A percentile compares a stretch with the other conserved stretches of the same genome.
These are phyloP conservation scores for Branchipolynoe longqiensis DNA, from an alignment of 2,888 invertebrate genomes.

Conservation along the genomic window DNA sequence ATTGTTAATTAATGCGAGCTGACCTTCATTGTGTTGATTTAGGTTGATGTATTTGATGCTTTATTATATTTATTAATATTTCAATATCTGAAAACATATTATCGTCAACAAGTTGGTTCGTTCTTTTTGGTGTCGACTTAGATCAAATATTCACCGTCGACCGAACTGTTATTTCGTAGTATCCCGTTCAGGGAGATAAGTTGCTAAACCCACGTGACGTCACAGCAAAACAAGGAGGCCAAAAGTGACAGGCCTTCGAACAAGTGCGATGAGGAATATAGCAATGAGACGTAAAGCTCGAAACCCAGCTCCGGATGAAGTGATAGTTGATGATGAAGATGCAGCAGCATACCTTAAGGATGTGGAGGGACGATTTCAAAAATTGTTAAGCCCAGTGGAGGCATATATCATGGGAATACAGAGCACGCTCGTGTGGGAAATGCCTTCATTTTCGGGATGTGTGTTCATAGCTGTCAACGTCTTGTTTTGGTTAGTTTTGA, in stretches of 20 bases:
- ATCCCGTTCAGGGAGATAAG: background rate
- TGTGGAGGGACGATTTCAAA: constrained; percentile 70
- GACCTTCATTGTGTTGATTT: too few species aligned
- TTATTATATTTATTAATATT: too few species aligned
- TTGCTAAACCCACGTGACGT: constrained; percentile 44
- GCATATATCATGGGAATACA: constrained; percentile 79
- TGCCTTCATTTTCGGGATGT: constrained; percentile 77
- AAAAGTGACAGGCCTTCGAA: constrained; percentile 41
- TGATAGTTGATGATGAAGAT: constrained; percentile 54
- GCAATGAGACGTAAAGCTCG: constrained; percentile 46
- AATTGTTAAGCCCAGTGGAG: constrained; percentile 77
- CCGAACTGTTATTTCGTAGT: background rate
- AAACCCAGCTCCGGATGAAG: constrained; percentile 48
- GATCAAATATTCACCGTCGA: too few species aligned
- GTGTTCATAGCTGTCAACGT: constrained; percentile 78
- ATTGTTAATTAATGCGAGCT: too few species aligned
- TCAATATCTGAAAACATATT: background rate
- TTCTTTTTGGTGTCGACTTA: too few species aligned
- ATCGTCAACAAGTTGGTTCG: too few species aligned
- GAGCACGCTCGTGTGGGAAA: constrained; percentile 82
- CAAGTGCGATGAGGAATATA: constrained; percentile 50
- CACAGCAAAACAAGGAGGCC: constrained; percentile 58
- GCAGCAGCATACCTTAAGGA: constrained; percentile 49
- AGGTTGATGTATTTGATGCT: too few species aligned
- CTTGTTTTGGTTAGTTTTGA: constrained; percentile 80